These are phyloP conservation scores for Bolinopsis microptera DNA, from an alignment of 37 sponge, comb jelly and placozoan genomes.

Conservation along the genomic window DNA sequence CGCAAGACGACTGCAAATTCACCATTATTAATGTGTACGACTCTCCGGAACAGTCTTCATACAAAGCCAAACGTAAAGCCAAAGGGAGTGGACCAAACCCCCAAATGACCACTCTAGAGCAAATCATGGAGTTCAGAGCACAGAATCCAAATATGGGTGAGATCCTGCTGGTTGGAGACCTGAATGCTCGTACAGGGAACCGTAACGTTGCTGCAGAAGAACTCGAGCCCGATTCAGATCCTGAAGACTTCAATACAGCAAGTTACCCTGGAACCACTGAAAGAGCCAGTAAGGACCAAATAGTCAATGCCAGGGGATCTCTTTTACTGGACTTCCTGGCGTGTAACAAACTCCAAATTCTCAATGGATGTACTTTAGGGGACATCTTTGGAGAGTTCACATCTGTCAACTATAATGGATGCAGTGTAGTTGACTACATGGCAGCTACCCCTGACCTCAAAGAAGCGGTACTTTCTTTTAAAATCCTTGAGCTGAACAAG, in stretches of 20 bases:
- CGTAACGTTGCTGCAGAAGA: background rate
- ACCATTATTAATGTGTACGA: constrained; percentile 28
- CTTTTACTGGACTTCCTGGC: constrained; percentile 4
- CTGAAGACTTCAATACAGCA: background rate
- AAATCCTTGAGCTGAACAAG: background rate
- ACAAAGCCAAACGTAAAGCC: constrained; percentile 1
- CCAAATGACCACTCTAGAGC: background rate
- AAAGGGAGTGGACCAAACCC: background rate
- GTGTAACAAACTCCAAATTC: background rate
- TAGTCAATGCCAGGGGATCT: background rate
- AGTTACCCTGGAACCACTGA: background rate
- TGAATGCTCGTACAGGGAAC: background rate
- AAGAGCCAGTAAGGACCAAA: background rate
- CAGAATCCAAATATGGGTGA: background rate
- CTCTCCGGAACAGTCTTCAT: constrained; percentile 10
- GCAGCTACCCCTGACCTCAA: background rate
- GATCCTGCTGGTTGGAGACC: background rate
- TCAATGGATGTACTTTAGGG: background rate
- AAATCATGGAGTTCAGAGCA: background rate
- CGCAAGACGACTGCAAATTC: background rate
- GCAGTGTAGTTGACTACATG: background rate
- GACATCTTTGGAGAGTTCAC: background rate
- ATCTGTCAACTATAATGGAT: constrained; percentile 14
- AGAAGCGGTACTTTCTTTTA: background rate
- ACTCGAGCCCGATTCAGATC: background rate